Percentiles rank a stretch among this genome's conserved stretches.
These are phyloP conservation scores for Prinia subflava DNA, from an alignment of 2,113 vertebrate genomes.

Conservation along the genomic window DNA sequence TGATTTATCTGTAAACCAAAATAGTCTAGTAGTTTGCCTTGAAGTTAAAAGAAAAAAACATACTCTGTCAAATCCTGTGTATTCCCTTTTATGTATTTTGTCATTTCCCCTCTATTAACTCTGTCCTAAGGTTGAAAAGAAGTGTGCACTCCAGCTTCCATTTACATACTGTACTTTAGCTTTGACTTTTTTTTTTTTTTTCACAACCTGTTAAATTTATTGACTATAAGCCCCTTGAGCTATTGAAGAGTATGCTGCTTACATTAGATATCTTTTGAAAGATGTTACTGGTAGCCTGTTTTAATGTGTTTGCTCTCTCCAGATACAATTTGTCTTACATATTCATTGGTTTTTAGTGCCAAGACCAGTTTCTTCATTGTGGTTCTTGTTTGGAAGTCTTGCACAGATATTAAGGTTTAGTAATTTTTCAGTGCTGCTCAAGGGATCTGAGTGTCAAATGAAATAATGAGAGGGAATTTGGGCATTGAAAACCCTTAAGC, in stretches of 20 bases:
- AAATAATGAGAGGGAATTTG: conserved; percentile 35
- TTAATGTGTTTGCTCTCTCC: conserved; percentile 59
- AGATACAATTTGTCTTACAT: conserved; percentile 43
- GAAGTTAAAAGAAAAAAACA: conserved; percentile 51
- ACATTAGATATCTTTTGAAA: conserved; percentile 62
- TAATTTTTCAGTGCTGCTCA: conserved; percentile 40
- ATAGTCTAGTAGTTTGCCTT: conserved; percentile 52
- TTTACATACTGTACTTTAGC: conserved; percentile 60
- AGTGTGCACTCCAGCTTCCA: conserved; percentile 36
- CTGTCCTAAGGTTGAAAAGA: conserved; percentile 60
- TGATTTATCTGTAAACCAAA: conserved; percentile 53
- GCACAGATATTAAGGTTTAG: conserved; percentile 13
- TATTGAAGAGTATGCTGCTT: conserved; percentile 30
- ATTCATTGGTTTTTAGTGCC: conserved; percentile 35
- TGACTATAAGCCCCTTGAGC: conserved; percentile 64
- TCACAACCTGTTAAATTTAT: conserved; percentile 71
- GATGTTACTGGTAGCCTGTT: conserved; percentile 27
- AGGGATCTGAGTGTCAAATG: conserved; percentile 41
- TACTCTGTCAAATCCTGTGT: conserved; percentile 47
- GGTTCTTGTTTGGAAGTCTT: conserved; percentile 47
- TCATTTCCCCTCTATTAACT: conserved; percentile 71
- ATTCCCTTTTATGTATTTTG: conserved; percentile 56
- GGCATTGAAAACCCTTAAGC: conserved; percentile 2
- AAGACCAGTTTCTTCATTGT: conserved; percentile 19
- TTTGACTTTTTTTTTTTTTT: conserved; percentile 30